A percentile compares a stretch with the other conserved stretches of the same genome.
Evolutionary conservation across 2,113 vertebrate species (phyloP).

Genomic region (Siniperca knerii): DNA sequence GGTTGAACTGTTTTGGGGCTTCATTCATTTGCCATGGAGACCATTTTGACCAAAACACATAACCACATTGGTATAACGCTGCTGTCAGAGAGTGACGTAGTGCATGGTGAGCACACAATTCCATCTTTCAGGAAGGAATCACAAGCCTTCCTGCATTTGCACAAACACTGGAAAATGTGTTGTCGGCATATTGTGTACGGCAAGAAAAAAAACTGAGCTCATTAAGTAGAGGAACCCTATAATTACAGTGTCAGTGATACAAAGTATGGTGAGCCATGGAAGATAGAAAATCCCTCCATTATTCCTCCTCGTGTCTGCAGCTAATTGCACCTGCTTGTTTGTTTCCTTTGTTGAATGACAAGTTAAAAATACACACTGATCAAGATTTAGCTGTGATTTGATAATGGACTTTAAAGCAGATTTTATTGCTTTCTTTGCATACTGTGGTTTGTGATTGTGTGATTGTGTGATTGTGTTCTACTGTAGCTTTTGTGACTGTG

Average conservation of each 20-base stretch:
- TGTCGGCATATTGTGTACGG: conserved; percentile 64
- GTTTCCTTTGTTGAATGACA: conserved; percentile 21
- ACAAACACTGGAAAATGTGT: conserved; percentile 77
- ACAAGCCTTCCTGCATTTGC: conserved; percentile 48
- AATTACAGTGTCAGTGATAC: conserved; percentile 61
- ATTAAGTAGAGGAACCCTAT: conserved; percentile 53
- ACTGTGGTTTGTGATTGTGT: neutral
- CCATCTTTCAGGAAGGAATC: conserved; percentile 65
- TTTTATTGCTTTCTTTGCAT: neutral
- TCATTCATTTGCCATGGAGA: conserved; percentile 75
- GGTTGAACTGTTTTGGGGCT: conserved; percentile 67
- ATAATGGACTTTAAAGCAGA: conserved; percentile 15
- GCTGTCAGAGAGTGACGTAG: conserved; percentile 65
- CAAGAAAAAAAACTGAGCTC: conserved; percentile 36
- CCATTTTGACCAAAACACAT: conserved; percentile 70
- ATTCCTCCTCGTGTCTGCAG: conserved; percentile 19
- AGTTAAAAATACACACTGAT: conserved; percentile 20
- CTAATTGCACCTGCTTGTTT: conserved; percentile 35
- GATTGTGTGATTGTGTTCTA: no score
- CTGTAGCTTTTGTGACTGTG: neutral
- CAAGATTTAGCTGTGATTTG: conserved; percentile 7
- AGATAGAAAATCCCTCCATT: conserved; percentile 36
- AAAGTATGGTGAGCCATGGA: conserved; percentile 46
- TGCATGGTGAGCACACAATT: conserved; percentile 66
- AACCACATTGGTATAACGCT: conserved; percentile 65